Conservation (phyloP, 2,888 invertebrate species). For the Caradrina kadenii region DNA sequence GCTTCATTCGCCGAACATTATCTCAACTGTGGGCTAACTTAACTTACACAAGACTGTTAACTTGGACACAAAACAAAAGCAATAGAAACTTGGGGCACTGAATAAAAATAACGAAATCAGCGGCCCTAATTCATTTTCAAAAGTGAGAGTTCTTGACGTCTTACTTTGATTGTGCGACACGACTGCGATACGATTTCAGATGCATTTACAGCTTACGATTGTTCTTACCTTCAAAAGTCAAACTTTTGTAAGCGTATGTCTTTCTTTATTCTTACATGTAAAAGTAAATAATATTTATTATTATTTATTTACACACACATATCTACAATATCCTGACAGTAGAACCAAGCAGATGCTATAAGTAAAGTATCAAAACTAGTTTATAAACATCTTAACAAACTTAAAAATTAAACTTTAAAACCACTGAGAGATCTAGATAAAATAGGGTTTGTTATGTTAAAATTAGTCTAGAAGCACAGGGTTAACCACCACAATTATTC, state of each 20-base stretch:
- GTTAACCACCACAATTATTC: slow-evolving; percentile 14
- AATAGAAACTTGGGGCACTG: slow-evolving; percentile 85
- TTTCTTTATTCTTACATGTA: too few relatives aligned
- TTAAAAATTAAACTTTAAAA: too few relatives aligned
- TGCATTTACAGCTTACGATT: slow-evolving; percentile 13
- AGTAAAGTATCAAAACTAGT: too few relatives aligned
- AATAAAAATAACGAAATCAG: slow-evolving; percentile 86
- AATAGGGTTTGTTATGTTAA: background rate
- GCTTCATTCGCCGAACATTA: slow-evolving; percentile 76
- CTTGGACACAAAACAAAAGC: slow-evolving; percentile 79
- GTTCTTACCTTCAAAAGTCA: background rate
- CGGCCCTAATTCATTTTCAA: slow-evolving; percentile 81
- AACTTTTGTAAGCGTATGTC: too few relatives aligned
- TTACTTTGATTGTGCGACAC: slow-evolving; percentile 46
- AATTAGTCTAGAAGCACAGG: slow-evolving; percentile 12
- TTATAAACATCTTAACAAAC: too few relatives aligned
- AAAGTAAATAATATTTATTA: too few relatives aligned
- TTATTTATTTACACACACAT: too few relatives aligned
- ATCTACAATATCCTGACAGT: too few relatives aligned
- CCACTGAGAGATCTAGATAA: too few relatives aligned
- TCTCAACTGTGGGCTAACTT: slow-evolving; percentile 72
- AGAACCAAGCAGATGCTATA: too few relatives aligned
- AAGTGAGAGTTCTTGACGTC: slow-evolving; percentile 71
- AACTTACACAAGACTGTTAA: slow-evolving; percentile 74
- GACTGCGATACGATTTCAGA: slow-evolving; percentile 51